These are phyloP conservation scores for Hydrotaea diabolus DNA, from an alignment of 2,888 invertebrate species.

Conservation along the genomic window DNA sequence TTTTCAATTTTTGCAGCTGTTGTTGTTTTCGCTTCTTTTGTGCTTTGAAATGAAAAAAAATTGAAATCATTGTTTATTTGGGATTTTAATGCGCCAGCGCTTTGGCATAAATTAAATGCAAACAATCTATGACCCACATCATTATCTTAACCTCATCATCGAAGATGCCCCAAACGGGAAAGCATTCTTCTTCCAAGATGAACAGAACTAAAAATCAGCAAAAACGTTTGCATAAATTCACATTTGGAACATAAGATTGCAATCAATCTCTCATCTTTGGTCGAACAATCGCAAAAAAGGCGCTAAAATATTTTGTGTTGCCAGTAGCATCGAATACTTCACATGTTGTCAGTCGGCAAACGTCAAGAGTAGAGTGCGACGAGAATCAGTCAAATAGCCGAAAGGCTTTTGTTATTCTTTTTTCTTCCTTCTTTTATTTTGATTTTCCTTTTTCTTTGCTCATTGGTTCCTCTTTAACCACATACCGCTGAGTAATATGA, in stretches of 20 bases:
- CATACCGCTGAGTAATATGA: too few relatives aligned
- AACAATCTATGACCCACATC: background rate
- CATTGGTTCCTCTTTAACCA: background rate
- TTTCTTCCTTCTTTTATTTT: background rate
- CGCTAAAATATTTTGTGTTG: constrained; percentile 51
- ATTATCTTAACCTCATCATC: background rate
- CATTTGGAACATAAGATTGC: constrained; percentile 39
- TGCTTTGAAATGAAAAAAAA: background rate
- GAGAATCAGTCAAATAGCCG: constrained; percentile 38
- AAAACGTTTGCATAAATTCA: constrained; percentile 41
- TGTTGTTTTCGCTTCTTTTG: background rate
- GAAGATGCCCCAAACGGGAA: background rate
- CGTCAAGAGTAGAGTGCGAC: background rate
- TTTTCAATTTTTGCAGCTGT: background rate
- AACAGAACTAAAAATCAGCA: constrained; percentile 42
- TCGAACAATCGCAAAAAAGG: constrained; percentile 24
- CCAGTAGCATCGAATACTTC: constrained; percentile 23
- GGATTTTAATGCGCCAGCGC: background rate
- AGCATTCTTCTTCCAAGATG: background rate
- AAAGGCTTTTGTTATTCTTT: constrained; percentile 22
- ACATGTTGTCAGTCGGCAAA: background rate
- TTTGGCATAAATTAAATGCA: background rate
- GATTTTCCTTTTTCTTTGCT: background rate
- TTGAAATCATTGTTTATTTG: background rate
- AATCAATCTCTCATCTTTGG: constrained; percentile 21